Evolutionary conservation across 2,888 invertebrate species (phyloP).

Genomic region (Fragum fragum): DNA sequence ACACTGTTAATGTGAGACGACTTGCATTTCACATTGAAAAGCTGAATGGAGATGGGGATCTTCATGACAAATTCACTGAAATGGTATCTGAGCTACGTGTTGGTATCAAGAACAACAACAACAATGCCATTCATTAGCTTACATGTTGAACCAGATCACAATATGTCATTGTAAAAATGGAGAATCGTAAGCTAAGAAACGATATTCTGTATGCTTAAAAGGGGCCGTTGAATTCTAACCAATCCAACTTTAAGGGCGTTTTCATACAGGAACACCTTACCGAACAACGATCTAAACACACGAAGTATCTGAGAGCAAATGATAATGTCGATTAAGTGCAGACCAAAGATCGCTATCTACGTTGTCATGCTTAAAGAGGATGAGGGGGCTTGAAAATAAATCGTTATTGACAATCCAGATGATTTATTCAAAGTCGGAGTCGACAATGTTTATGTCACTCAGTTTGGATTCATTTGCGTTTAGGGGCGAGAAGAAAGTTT

Average conservation of each 20-base stretch:
- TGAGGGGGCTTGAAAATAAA: not conserved
- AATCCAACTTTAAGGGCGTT: not conserved
- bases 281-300: not conserved
- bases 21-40: too few species aligned
- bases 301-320: not conserved
- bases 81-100: too few species aligned
- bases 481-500: not conserved
- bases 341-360: not conserved
- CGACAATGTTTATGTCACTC: not conserved
- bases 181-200: not conserved
- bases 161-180: not conserved
- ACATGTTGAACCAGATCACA: too few species aligned
- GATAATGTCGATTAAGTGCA: not conserved
- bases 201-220: not conserved
- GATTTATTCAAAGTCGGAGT: not conserved
- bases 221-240: not conserved
- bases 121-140: too few species aligned
- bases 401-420: not conserved
- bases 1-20: too few species aligned
- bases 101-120: too few species aligned
- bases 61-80: too few species aligned
- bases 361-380: not conserved
- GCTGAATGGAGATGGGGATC: too few species aligned
- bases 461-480: not conserved
- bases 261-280: not conserved